phyloP scores from a whole-genome alignment of 35 echinoderm and acorn worm species.

The Lytechinus variegatus region DNA sequence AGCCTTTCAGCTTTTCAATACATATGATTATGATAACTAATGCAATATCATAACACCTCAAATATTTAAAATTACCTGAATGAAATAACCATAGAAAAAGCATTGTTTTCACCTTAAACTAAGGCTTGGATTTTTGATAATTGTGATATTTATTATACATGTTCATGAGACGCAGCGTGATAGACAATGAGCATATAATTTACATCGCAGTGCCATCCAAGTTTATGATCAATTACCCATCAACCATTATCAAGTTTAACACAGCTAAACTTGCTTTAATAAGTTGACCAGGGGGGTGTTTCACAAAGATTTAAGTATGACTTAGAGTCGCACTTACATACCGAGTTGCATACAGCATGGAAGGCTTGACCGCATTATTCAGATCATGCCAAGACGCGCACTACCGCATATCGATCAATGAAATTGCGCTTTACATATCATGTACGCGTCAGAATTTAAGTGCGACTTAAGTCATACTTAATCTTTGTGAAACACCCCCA shows the following conservation, averaged over 20 bases:
- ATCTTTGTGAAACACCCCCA: too few species aligned
- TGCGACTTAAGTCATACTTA: too few species aligned
- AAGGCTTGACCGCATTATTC: too few species aligned
- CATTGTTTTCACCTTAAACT: neutral
- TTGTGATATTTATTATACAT: neutral
- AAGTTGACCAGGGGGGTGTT: neutral
- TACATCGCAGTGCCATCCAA: neutral
- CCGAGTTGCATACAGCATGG: too few species aligned
- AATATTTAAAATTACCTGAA: neutral
- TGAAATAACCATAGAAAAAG: neutral
- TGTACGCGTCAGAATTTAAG: too few species aligned
- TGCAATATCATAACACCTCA: neutral
- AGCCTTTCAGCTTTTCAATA: too few species aligned
- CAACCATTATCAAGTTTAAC: neutral
- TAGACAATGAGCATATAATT: too few species aligned
- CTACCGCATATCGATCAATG: too few species aligned
- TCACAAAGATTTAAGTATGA: neutral
- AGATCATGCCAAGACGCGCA: too few species aligned
- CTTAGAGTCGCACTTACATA: neutral
- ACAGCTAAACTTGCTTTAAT: neutral
- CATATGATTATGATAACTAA: neutral
- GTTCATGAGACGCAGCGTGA: neutral
- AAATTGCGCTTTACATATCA: too few species aligned
- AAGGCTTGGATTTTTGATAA: neutral
- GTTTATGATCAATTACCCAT: neutral